These are phyloP conservation scores for Alectura lathami DNA, from an alignment of 2,113 vertebrate species.

Conservation along the genomic window DNA sequence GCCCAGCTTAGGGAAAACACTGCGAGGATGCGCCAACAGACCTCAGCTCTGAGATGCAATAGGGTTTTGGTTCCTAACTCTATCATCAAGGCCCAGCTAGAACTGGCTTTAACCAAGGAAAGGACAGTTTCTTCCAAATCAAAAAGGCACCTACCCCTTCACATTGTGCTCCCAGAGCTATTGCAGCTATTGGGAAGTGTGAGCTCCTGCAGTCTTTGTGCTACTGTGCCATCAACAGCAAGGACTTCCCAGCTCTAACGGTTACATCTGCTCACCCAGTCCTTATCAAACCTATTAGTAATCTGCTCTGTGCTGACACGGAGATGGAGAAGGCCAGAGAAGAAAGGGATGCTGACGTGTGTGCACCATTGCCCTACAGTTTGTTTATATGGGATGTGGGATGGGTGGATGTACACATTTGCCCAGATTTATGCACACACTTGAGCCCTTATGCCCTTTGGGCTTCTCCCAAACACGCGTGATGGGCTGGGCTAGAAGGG, in stretches of 20 bases:
- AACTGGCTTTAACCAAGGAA: neutral
- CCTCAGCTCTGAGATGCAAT: fast-evolving
- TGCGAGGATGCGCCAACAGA: fast-evolving
- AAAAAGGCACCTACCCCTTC: neutral
- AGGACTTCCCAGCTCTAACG: neutral
- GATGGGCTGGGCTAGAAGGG: neutral
- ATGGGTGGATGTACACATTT: neutral
- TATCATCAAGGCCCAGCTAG: neutral
- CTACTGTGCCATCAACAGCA: neutral
- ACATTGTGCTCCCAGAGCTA: neutral
- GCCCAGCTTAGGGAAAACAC: neutral
- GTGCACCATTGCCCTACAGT: neutral
- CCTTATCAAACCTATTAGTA: neutral
- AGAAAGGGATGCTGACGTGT: neutral
- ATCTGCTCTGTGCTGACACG: neutral
- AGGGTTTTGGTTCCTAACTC: neutral
- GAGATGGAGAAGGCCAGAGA: neutral
- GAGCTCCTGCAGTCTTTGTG: neutral
- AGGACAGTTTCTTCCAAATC: neutral
- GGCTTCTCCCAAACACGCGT: neutral
- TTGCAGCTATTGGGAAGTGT: neutral
- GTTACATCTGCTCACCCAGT: neutral
- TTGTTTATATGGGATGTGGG: neutral
- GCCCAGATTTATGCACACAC: neutral
- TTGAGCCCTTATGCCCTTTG: fast-evolving